Evolutionary conservation across 2,113 vertebrate genomes (phyloP), one percentile per base, ranked within the genome.

Genomic region (Zosterops borbonicus): DNA sequence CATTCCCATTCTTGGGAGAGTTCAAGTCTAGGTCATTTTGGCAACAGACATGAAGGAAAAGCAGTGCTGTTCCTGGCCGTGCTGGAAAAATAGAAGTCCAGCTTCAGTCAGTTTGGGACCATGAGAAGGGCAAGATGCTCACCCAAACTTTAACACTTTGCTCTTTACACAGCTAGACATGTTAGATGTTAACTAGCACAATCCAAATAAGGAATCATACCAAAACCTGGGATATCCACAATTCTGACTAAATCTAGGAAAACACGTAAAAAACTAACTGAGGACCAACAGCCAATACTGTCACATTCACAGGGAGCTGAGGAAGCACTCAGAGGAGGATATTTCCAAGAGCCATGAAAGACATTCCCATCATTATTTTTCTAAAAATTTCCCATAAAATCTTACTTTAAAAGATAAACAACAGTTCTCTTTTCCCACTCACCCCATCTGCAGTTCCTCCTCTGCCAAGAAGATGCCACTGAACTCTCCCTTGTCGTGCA

Each of bases 11-110:
- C 70, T 69, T n/a, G 7, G 12, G 9, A 73, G 25, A 69, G 78
- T 76, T 94, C 74, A 91, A 47, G 58, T 41, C 78, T 69, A 84
- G 84, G 84, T 85, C 53, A 76, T 68, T 91, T 87, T 76, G 59
- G 62, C 70, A 94, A 49, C 0, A 0, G 18, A 27, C 25, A 28
- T 0, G 12, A 86, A 77, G 47, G 29, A 80, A 74, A 86, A 89
- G 19, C 24, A 80, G 37, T 5, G 11, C 11, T 49, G 9, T 9
- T 93, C 33, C 22, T 9, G 7, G 29, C 25, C 73, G 9, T 11
- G 3, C 63, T 70, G 10, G 27, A 84, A 80, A 52, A 89, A 42
- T 0, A 29, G 5, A 80, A 71, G 22, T 22, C 50, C 71, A 46
- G 13, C 37, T 69, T 69, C 41, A 31, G 15, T 19, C 2, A 2